Conservation (phyloP, 2,797 vertebrate genomes). For the Lagodon rhomboides region DNA sequence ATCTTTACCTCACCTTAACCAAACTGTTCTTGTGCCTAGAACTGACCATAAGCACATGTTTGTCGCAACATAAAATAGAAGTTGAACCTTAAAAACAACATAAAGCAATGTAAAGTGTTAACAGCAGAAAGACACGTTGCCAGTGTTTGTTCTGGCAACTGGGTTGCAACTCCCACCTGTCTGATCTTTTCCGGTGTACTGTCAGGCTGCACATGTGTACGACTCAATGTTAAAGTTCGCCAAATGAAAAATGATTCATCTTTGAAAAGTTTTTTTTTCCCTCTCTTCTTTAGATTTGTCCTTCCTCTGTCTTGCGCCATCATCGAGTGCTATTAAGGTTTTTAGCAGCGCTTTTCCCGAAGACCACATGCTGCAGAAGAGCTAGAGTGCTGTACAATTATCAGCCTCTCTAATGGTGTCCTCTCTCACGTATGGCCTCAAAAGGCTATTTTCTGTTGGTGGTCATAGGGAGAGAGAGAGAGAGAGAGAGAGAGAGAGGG, state of each 20-base stretch:
- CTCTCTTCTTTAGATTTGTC: neutral
- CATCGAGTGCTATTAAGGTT: conserved; percentile 55
- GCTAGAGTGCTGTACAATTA: conserved; percentile 77
- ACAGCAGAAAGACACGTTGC: no score
- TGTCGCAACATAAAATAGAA: no score
- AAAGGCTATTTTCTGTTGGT: conserved; percentile 72
- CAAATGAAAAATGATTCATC: neutral
- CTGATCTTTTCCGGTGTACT: neutral
- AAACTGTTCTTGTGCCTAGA: no score
- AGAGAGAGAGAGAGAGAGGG: neutral
- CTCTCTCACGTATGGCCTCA: conserved; percentile 62
- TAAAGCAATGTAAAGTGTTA: no score
- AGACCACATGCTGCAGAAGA: conserved; percentile 63
- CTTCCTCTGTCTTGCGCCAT: conserved; percentile 30
- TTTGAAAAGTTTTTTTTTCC: conserved; percentile 3
- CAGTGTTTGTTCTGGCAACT: no score
- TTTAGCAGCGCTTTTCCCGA: conserved; percentile 60
- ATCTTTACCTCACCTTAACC: no score
- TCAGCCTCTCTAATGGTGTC: conserved; percentile 73
- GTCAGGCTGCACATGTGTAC: neutral
- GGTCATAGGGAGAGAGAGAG: conserved; percentile 19
- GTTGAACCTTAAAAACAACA: no score
- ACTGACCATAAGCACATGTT: no score
- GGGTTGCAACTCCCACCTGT: neutral
- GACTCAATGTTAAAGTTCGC: neutral